Base-by-base conservation (phyloP, 2,888 invertebrate species). In the Hirtodrosophila duncani region DNA sequence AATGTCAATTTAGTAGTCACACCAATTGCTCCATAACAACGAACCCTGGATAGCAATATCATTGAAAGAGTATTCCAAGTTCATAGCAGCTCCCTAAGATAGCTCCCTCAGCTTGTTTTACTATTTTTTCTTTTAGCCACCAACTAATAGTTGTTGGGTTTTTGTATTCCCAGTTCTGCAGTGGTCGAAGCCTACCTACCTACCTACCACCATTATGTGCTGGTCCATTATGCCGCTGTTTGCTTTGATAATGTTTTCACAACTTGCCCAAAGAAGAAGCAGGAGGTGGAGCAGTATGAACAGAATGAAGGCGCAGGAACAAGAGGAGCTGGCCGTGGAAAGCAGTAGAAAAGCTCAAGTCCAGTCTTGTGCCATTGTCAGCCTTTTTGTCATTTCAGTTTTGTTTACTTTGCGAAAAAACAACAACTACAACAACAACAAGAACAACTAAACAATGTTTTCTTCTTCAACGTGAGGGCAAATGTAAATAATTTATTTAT, bases 351-450 rank as follows among this genome's bases (percentile, higher is more conserved):
- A 20, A 7, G 4, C n/a, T n/a, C n/a, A n/a, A n/a, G n/a, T n/a
- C 33, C 1, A 6, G 42, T 36, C 43, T 45, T 42, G 21, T 57
- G 50, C 39, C 44, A 53, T 61, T 63, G 66, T 58, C 71, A 64
- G 72, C 59, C 67, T 69, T 74, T 75, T 64, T 77, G 81, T 81
- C 81, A 81, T 80, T 70, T 77, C 67, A 81, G 74, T 81, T 75
- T 67, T 77, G 78, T 77, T 81, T 81, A 74, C 67, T 70, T 70
- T 63, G 74, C 75, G 74, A 74, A 78, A 71, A 71, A 57, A 56
- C 30, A 34, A 29, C 13, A 41, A 36, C 17, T 18, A 20, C 18
- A 2, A 9, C 7, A 26, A 39, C 31, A 33, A 37, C 26, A 50
- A 34, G 26, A 11, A 10, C 5, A 23, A 36, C 26, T 20, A 29